Evolutionary conservation across 2,797 vertebrate genomes (phyloP).

Genomic region (Smutsia temminckii): DNA sequence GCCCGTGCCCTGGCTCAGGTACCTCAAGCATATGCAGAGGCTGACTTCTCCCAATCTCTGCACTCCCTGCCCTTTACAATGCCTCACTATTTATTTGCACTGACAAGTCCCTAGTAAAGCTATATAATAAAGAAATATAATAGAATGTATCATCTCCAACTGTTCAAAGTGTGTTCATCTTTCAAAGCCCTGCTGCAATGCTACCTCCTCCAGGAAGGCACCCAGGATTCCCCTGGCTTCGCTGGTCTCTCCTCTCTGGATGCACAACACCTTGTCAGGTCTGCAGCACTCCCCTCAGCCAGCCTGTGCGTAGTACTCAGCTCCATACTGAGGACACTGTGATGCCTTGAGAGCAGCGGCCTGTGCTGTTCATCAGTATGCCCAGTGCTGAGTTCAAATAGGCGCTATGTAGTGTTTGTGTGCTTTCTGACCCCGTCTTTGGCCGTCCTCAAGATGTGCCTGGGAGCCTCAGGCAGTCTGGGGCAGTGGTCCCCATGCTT

Average conservation of each 20-base stretch:
- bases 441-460: background rate
- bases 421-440: background rate
- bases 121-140: background rate
- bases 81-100: background rate
- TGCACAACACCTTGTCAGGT: background rate
- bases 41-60: background rate
- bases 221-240: background rate
- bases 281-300: background rate
- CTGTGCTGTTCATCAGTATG: background rate
- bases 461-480: background rate
- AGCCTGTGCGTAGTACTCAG: background rate
- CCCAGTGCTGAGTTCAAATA: background rate
- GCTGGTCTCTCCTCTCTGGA: background rate
- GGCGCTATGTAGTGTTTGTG: background rate
- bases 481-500: background rate
- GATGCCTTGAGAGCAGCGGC: background rate
- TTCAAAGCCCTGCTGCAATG: background rate
- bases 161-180: background rate
- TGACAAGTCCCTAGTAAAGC: background rate
- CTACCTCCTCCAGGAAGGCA: background rate
- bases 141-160: background rate
- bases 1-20: background rate
- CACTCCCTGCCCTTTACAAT: background rate
- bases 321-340: background rate
- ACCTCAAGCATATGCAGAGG: background rate